Base-by-base conservation (phyloP, 92 coral and sea anemone species). In the Nematostella vectensis region DNA sequence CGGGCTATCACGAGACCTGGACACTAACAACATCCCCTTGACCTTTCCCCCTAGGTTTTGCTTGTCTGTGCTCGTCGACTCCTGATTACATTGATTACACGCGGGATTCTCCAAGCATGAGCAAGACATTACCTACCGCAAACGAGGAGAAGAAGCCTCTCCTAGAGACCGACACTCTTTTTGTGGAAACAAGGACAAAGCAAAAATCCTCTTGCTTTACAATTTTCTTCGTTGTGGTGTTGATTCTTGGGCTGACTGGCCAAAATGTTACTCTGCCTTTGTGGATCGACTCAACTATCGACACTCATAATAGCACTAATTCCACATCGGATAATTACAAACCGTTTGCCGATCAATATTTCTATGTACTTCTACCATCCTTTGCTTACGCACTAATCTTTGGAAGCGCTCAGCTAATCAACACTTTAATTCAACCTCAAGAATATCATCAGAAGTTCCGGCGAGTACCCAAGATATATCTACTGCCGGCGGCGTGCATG, bases 351-450 rank as follows among this genome's bases (percentile, higher is more conserved):
- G 96, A 86, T 58, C 57, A 62, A 29, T 86, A 61, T 27, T 81
- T 82, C 28, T 78, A 81, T 23, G 47, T 69, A 25, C 36, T 74
- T 4, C 77, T 86, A 23, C 65, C 79, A 0, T 50, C 74, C n/a
- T 39, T 72, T 25, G 67, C 81, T 15, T 86, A 76, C 29, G 66
- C 75, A 6, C 20, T 86, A 10, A 62, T 82, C 0, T 86, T 76
- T 45, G 96, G 96, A 9, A 24, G 76, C 21, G 42, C 42, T 36
- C 15, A 8, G 9, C 9, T 8, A 8, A 15, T 36, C 9, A 36
- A 36, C 9, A 8, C 42, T 36, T 15, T 36, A 8, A 8, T 36
- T 8, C 8, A 36, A 15, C 42, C 42, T 8, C 8, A 36, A 15
- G 42, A 15, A 36, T n/a, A n/a, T n/a, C 9, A 8, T 8, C 42